Conservation (phyloP, 1,140 invertebrate genomes). For the Drosophila ficusphila region DNA sequence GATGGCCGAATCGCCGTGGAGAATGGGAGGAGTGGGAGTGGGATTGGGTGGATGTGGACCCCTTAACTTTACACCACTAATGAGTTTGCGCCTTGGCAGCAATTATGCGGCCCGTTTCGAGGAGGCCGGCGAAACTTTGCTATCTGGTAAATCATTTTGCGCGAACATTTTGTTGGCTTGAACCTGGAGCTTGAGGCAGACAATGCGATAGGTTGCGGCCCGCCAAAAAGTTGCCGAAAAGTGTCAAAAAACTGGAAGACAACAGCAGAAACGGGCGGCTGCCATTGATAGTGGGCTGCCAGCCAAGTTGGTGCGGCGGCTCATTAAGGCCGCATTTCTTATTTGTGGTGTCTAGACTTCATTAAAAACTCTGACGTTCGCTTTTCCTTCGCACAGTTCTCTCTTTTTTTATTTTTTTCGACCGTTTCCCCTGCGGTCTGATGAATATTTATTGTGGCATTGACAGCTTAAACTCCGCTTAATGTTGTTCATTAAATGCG, state of each 20-base stretch:
- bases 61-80: constrained; percentile 68
- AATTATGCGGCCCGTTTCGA: constrained; percentile 57
- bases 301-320: constrained; percentile 44
- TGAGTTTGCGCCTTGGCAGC: constrained; percentile 69
- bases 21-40: constrained; percentile 5
- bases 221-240: constrained; percentile 59
- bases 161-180: constrained; percentile 31
- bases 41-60: constrained; percentile 26
- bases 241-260: constrained; percentile 65
- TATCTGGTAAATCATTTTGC: constrained; percentile 68
- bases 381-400: constrained; percentile 9
- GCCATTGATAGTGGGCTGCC: constrained; percentile 55
- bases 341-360: constrained; percentile 69
- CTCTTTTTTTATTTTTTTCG: constrained; percentile 3
- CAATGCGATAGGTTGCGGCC: constrained; percentile 23
- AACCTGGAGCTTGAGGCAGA: constrained; percentile 32
- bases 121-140: constrained; percentile 55
- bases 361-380: constrained; percentile 55
- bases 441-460: constrained; percentile 68
- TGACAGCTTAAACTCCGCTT: constrained; percentile 64
- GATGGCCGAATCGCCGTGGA: constrained; percentile 8
- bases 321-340: constrained; percentile 52
- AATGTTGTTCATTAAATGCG: constrained; percentile 50
- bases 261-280: constrained; percentile 28
- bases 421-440: background rate